phyloP scores from a whole-genome alignment of 1,140 invertebrate species.

The Scaptodrosophila lebanonensis region DNA sequence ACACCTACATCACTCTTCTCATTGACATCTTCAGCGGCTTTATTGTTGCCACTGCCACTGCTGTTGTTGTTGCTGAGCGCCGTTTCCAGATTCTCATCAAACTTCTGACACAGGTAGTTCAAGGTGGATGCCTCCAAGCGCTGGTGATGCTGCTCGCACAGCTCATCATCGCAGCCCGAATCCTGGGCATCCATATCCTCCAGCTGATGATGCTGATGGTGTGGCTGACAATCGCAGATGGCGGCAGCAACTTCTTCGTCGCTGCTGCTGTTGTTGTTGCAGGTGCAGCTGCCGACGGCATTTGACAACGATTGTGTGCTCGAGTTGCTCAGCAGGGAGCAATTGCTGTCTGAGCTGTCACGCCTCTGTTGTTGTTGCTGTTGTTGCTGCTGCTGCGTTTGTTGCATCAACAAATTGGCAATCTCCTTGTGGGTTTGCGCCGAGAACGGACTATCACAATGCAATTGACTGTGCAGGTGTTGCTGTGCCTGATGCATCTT shows the following conservation, averaged over 20 bases:
- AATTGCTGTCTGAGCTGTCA: slow-evolving; percentile 75
- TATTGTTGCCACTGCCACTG: slow-evolving; percentile 16
- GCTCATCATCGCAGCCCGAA: slow-evolving; percentile 82
- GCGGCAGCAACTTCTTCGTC: slow-evolving; percentile 1
- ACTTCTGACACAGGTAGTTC: slow-evolving; percentile 75
- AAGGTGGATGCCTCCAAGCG: slow-evolving; percentile 55
- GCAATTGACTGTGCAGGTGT: slow-evolving; percentile 49
- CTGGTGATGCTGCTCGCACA: slow-evolving; percentile 62
- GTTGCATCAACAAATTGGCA: slow-evolving; percentile 62
- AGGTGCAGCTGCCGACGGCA: slow-evolving; percentile 57
- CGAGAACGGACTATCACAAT: slow-evolving; percentile 66
- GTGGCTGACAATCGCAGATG: slow-evolving; percentile 19
- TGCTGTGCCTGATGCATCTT: slow-evolving; percentile 44
- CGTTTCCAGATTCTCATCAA: slow-evolving; percentile 73
- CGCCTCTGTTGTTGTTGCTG: slow-evolving; percentile 62
- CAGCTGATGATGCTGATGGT: slow-evolving; percentile 35
- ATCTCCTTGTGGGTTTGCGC: slow-evolving; percentile 75
- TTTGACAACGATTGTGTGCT: slow-evolving; percentile 51
- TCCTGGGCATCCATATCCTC: slow-evolving; percentile 76
- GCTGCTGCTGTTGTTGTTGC: slow-evolving; percentile 36
- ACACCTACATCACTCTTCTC: slow-evolving; percentile 54
- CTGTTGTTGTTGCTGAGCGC: slow-evolving; percentile 28
- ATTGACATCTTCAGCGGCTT: slow-evolving; percentile 47
- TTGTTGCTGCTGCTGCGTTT: slow-evolving; percentile 52
- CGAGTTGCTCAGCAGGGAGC: slow-evolving; percentile 70